Percentiles rank a stretch among this genome's conserved stretches.
Evolutionary conservation across 2,888 invertebrate genomes (phyloP).

Genomic region (Apotomis capreana): DNA sequence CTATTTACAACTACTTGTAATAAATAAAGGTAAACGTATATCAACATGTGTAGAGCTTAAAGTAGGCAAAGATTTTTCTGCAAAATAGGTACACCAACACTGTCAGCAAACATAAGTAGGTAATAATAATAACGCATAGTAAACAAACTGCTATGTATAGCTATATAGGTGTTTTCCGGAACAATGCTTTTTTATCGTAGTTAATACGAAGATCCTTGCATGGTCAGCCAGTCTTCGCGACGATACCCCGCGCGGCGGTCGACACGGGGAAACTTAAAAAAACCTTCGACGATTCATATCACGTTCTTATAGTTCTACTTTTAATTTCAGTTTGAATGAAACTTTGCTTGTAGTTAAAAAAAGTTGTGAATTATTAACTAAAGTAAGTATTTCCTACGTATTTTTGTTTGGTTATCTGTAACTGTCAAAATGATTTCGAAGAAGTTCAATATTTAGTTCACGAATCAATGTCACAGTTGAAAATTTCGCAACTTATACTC

Average conservation of each 20-base stretch:
- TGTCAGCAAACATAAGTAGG: no score
- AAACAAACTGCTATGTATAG: no score
- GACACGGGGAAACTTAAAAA: not conserved
- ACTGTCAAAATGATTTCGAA: not conserved
- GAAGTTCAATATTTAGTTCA: not conserved
- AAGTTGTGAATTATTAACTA: not conserved
- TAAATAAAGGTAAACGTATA: no score
- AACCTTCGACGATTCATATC: not conserved
- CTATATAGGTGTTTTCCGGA: not conserved
- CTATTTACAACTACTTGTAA: no score
- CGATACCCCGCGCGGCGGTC: conserved; percentile 1
- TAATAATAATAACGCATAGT: no score
- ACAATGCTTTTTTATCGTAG: not conserved
- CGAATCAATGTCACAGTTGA: not conserved
- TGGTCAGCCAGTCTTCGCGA: not conserved
- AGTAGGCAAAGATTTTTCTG: no score
- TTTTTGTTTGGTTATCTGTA: not conserved
- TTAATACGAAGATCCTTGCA: conserved; percentile 1
- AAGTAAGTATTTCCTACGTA: conserved; percentile 14
- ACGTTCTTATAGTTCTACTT: not conserved
- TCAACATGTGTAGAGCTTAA: no score
- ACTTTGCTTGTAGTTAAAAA: not conserved
- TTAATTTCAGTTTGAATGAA: not conserved
- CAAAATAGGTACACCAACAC: no score
- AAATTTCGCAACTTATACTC: not conserved